These are phyloP conservation scores for Drosophila ohnishii DNA, from an alignment of 1,140 invertebrate species.

Conservation along the genomic window DNA sequence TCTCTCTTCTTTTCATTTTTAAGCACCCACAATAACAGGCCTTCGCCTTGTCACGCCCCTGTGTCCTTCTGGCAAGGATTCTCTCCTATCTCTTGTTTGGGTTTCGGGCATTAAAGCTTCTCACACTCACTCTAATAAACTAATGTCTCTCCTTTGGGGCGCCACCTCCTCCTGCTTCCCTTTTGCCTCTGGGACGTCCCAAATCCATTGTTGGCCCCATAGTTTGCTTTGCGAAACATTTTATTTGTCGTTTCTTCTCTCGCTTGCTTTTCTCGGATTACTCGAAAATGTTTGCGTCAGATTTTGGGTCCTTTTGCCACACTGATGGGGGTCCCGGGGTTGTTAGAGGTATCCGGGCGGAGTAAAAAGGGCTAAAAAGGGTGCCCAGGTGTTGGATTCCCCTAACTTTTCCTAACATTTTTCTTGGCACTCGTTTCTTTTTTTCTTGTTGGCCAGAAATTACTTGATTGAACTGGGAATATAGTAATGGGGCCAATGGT, in stretches of 20 bases:
- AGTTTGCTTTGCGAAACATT: conserved; percentile 51
- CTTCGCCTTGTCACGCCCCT: conserved; percentile 28
- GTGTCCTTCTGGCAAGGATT: conserved; percentile 17
- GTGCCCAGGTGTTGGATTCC: conserved; percentile 40
- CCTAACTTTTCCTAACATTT: conserved; percentile 27
- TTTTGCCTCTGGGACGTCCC: conserved; percentile 9
- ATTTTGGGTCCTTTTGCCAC: conserved; percentile 28
- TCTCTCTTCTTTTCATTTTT: conserved; percentile 34
- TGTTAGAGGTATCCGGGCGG: not conserved
- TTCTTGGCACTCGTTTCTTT: conserved; percentile 27
- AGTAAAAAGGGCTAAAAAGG: conserved; percentile 22
- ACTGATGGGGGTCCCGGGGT: conserved; percentile 16
- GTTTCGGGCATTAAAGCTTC: conserved; percentile 45
- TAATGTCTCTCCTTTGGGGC: conserved; percentile 68
- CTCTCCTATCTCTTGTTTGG: conserved; percentile 31
- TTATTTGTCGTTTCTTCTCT: conserved; percentile 40
- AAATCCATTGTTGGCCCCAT: conserved; percentile 51
- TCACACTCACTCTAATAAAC: conserved; percentile 68
- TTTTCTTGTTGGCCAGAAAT: conserved; percentile 19
- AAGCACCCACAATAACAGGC: conserved; percentile 55
- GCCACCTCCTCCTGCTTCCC: conserved; percentile 15
- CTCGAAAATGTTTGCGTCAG: conserved; percentile 52
- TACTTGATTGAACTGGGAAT: conserved; percentile 54
- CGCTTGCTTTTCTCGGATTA: conserved; percentile 31
- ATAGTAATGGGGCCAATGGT: conserved; percentile 32